phyloP scores from a whole-genome alignment of 2,888 invertebrate genomes.

The Parasteatoda lunata region DNA sequence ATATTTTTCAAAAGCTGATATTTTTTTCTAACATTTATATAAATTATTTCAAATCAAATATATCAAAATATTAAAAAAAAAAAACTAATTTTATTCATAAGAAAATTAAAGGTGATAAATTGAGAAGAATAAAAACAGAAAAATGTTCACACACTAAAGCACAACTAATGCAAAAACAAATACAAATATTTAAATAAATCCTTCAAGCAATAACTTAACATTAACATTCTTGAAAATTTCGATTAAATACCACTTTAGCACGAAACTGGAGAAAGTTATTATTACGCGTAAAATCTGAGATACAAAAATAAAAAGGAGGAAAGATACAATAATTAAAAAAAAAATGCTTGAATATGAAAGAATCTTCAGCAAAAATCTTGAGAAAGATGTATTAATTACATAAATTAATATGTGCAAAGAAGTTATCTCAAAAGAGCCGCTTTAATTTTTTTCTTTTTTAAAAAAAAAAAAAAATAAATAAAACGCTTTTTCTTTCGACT shows the following conservation, averaged over 20 bases:
- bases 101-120: no score
- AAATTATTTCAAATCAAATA: no score
- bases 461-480: constrained; percentile 49
- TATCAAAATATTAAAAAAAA: no score
- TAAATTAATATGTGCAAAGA: constrained; percentile 67
- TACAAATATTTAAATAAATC: no score
- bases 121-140: no score
- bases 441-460: constrained; percentile 40
- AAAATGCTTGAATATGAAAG: constrained; percentile 36
- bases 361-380: constrained; percentile 38
- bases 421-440: constrained; percentile 46
- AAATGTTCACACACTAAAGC: no score
- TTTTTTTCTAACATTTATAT: no score
- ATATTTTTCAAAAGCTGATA: no score
- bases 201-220: no score
- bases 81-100: no score
- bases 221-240: no score
- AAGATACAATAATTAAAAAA: constrained; percentile 20
- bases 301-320: constrained; percentile 52
- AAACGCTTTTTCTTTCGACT: constrained; percentile 16
- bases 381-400: constrained; percentile 68
- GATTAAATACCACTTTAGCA: constrained; percentile 15
- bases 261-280: constrained; percentile 6
- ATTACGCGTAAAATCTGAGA: constrained; percentile 46
- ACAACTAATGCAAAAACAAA: no score